These are phyloP conservation scores for Mythimna ferrago DNA, from an alignment of 2,888 invertebrate genomes.

Conservation along the genomic window DNA sequence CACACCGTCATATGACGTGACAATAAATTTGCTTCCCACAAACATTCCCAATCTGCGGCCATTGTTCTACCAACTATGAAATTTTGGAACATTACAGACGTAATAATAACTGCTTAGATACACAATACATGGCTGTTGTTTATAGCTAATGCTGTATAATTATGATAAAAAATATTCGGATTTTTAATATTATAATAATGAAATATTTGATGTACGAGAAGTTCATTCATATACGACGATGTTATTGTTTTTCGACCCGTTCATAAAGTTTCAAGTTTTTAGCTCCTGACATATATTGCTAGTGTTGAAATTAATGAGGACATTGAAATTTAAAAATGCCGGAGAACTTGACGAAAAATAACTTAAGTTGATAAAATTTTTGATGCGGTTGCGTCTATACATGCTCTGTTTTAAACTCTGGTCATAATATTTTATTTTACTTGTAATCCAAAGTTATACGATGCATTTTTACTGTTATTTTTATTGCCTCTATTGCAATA, in stretches of 20 bases:
- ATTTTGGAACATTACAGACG: constrained; percentile 63
- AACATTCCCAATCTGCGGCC: constrained; percentile 63
- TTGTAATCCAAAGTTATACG: background rate
- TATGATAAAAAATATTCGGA: constrained; percentile 12
- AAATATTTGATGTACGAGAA: constrained; percentile 5
- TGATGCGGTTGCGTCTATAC: background rate
- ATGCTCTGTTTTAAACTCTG: background rate
- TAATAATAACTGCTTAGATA: constrained; percentile 46
- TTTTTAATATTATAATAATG: constrained; percentile 11
- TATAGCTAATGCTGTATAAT: constrained; percentile 25
- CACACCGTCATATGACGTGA: constrained; percentile 59
- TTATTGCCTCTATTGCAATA: background rate
- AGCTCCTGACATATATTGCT: background rate
- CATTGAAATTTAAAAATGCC: background rate
- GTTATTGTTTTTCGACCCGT: background rate
- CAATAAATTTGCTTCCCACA: constrained; percentile 71
- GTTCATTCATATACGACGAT: no score
- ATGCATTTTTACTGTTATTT: background rate
- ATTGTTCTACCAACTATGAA: constrained; percentile 70
- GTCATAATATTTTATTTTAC: background rate
- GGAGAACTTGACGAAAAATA: background rate
- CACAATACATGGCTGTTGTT: constrained; percentile 31
- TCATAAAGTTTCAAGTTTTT: background rate
- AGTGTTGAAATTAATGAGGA: background rate
- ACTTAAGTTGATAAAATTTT: background rate